Evolutionary conservation across 1,140 invertebrate genomes (phyloP), one percentile per base, ranked within the genome.

Genomic region (Xylocopa sonorina): DNA sequence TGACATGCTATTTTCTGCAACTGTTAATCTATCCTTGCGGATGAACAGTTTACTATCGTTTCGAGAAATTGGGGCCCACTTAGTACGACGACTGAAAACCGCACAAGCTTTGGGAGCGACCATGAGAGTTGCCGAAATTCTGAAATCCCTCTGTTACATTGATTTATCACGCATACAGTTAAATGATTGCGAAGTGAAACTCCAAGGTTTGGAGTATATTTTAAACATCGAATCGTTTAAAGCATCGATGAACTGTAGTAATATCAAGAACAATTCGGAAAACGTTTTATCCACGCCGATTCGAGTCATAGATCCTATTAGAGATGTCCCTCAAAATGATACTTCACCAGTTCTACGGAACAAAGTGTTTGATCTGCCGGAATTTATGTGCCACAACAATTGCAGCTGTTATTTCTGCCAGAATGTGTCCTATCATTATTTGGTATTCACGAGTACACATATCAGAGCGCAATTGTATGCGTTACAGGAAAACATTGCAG

Each of bases 331-430:
- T 0, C 81, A 88, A 24, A 86, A 88, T 16, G 81, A 80, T 41
- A 58, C 89, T 3, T 89, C 91, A 0, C 92, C 92, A 1, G 62
- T 91, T 16, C 60, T 92, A 1, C 77, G 72, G 29, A 88, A 78
- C 16, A 87, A 88, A 66, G 38, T 77, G 5, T 92, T 92, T 32
- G 38, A 60, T 1, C 29, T 72, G 14, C 92, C 92, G 5, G 69
- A 81, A 21, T 93, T 92, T 53, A 63, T 91, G 12, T 29, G 58
- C 6, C 91, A 92, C 27, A 14, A 51, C 2, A 53, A 78, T 27
- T 93, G 92, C 29, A 51, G 58, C 27, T 93, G 92, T 80, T 92
- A 90, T 55, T 86, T 78, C 10, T 93, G 92, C 68, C 63, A 69
- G 6, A 92, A 90, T 75, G 16, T 80, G 5, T 69, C 75, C 3